Percentiles rank a stretch among this genome's conserved stretches.
These are phyloP conservation scores for Drosophila kikkawai DNA, from an alignment of 1,140 invertebrate genomes.

Conservation along the genomic window DNA sequence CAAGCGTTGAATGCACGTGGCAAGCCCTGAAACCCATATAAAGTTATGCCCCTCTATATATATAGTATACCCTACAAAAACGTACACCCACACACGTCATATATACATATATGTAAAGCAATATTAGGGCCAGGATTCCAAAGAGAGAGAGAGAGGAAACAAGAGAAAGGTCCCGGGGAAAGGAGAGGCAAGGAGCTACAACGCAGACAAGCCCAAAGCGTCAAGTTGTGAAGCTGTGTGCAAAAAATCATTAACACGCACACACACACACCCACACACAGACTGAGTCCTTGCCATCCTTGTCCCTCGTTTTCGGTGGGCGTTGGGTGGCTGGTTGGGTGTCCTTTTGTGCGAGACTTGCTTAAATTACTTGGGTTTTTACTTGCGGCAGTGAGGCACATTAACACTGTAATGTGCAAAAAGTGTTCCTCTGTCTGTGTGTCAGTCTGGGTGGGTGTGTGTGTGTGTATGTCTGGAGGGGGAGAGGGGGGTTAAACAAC, in stretches of 20 bases:
- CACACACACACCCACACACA: slow-evolving; percentile 59
- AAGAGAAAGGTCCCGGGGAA: not conserved
- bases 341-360: slow-evolving; percentile 55
- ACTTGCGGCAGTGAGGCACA: slow-evolving; percentile 84
- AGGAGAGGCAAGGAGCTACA: slow-evolving; percentile 9
- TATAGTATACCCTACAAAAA: not conserved
- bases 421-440: slow-evolving; percentile 48
- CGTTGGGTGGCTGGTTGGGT: not conserved
- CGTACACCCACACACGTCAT: not conserved
- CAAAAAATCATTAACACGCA: slow-evolving; percentile 84
- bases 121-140: slow-evolving; percentile 9
- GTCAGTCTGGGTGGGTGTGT: slow-evolving; percentile 39
- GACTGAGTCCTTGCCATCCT: slow-evolving; percentile 12
- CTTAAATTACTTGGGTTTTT: slow-evolving; percentile 84
- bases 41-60: slow-evolving; percentile 55
- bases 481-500: slow-evolving; percentile 56
- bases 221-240: slow-evolving; percentile 83
- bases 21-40: slow-evolving; percentile 63
- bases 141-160: not conserved
- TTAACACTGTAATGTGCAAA: slow-evolving; percentile 85
- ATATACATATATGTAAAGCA: slow-evolving; percentile 31
- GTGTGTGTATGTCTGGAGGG: not conserved
- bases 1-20: slow-evolving; percentile 73
- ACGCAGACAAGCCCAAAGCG: slow-evolving; percentile 60
- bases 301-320: slow-evolving; percentile 15